Percentiles rank a stretch among this genome's conserved stretches.
These are phyloP conservation scores for Orchesella flavescens DNA, from an alignment of 2,888 invertebrate species.

Conservation along the genomic window DNA sequence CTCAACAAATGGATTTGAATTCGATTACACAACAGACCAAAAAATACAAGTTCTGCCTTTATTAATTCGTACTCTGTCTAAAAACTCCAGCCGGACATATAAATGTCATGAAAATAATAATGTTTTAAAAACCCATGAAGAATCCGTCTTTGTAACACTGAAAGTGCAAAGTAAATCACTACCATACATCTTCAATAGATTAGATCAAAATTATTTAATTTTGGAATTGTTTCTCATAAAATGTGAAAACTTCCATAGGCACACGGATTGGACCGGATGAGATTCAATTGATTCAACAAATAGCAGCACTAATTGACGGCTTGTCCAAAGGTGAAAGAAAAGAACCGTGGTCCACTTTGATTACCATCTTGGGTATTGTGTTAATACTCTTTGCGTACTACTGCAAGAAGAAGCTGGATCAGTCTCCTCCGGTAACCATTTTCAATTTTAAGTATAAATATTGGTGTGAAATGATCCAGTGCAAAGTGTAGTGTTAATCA, in stretches of 20 bases:
- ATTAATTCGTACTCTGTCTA: constrained; percentile 17
- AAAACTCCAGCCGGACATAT: constrained; percentile 11
- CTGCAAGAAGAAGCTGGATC: constrained; percentile 33
- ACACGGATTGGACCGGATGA: constrained; percentile 46
- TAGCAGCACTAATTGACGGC: constrained; percentile 21
- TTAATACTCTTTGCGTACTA: constrained; percentile 45
- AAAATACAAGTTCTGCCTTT: background rate
- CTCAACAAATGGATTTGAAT: too few relatives aligned
- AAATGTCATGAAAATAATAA: constrained; percentile 5
- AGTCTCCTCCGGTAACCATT: background rate
- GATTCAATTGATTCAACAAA: constrained; percentile 43
- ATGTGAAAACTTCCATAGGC: background rate
- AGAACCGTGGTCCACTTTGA: constrained; percentile 36
- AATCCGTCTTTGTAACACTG: background rate
- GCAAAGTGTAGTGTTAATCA: too few relatives aligned
- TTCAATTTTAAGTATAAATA: too few relatives aligned
- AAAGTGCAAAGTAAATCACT: constrained; percentile 6
- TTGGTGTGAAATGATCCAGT: too few relatives aligned
- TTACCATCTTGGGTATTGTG: constrained; percentile 25
- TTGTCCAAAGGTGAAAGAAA: constrained; percentile 21
- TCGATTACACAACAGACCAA: background rate
- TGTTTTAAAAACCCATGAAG: background rate
- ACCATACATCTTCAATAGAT: background rate
- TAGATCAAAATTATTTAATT: too few relatives aligned
- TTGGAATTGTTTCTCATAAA: background rate